These are phyloP conservation scores for Chamaea fasciata DNA, from an alignment of 2,113 vertebrate species.

Conservation along the genomic window DNA sequence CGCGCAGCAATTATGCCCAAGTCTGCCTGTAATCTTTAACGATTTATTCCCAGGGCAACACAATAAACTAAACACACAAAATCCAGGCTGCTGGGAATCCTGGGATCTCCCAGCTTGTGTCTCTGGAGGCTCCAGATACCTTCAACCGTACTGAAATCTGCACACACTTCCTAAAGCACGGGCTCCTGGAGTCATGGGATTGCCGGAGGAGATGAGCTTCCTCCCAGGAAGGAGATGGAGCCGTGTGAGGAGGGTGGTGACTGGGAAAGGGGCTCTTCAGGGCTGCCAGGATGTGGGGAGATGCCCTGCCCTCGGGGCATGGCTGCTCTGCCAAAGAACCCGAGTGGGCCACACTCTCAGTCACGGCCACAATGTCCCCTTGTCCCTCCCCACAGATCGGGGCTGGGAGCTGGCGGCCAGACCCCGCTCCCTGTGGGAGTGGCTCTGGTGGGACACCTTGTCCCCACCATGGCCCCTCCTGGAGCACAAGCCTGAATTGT, in stretches of 20 bases:
- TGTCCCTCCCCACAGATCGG: background rate
- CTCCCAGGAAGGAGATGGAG: background rate
- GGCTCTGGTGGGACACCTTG: background rate
- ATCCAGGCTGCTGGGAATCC: slow-evolving; percentile 39
- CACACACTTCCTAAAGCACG: background rate
- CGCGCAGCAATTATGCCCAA: slow-evolving; percentile 7
- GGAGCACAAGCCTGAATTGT: fast-evolving
- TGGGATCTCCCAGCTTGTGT: slow-evolving; percentile 5
- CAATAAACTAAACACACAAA: slow-evolving; percentile 63
- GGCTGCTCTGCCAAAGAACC: background rate
- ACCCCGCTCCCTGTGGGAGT: background rate
- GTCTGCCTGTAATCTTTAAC: slow-evolving; percentile 20
- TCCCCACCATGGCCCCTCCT: background rate
- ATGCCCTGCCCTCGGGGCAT: background rate
- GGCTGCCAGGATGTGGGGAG: background rate
- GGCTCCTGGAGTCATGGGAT: background rate
- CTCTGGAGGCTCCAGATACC: slow-evolving; percentile 8
- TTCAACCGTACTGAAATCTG: background rate
- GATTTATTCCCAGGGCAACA: slow-evolving; percentile 57
- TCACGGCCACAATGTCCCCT: fast-evolving
- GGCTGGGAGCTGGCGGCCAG: background rate
- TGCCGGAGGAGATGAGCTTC: background rate
- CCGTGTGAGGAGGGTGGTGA: background rate
- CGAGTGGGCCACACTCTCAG: fast-evolving
- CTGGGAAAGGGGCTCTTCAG: background rate